A percentile compares a stretch with the other conserved stretches of the same genome.
phyloP scores from a whole-genome alignment of 2,113 vertebrate species.

The Myotis yumanensis region DNA sequence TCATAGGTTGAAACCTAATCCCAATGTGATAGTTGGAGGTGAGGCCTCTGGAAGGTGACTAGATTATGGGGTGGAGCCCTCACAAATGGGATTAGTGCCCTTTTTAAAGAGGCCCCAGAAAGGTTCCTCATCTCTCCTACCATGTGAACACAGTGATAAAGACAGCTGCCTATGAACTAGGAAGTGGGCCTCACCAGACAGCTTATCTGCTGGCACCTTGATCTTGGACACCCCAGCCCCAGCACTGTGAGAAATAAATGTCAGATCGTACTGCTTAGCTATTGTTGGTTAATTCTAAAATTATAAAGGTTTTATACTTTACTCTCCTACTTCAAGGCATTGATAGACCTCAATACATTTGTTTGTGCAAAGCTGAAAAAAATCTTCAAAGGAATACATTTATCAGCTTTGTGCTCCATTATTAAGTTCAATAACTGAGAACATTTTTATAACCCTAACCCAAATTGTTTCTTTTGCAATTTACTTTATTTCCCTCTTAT shows the following conservation, averaged over 20 bases:
- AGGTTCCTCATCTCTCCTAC: background rate
- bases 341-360: background rate
- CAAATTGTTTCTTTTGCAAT: background rate
- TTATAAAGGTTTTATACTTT: background rate
- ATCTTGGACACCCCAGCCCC: background rate
- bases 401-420: background rate
- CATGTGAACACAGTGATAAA: background rate
- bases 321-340: background rate
- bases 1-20: background rate
- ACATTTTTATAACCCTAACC: background rate
- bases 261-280: background rate
- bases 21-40: background rate
- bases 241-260: background rate
- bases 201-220: background rate
- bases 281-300: slow-evolving; percentile 21
- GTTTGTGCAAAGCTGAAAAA: background rate
- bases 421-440: background rate
- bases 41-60: background rate
- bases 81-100: background rate
- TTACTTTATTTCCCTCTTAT: background rate
- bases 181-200: background rate
- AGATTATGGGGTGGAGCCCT: background rate
- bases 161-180: background rate
- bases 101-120: background rate
- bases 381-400: background rate